These are phyloP conservation scores for Noctuana brunneofusca DNA, from an alignment of 2,888 invertebrate species.

Conservation along the genomic window DNA sequence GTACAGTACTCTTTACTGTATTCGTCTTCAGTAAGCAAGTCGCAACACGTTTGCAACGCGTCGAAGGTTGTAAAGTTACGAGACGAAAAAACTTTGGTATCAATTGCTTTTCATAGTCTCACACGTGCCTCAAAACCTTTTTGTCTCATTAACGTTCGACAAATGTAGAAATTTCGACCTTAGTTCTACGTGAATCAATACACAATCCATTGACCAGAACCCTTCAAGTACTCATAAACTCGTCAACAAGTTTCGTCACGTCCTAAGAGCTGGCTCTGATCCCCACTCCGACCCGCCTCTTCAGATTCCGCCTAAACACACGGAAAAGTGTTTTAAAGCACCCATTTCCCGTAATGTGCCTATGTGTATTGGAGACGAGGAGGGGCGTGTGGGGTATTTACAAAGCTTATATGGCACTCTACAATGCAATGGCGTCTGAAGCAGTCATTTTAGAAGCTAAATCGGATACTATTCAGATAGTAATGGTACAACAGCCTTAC, in stretches of 20 bases:
- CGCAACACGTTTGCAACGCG: too few species aligned
- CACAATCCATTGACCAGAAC: slow-evolving; percentile 12
- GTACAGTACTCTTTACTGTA: too few species aligned
- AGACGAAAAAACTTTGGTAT: neutral
- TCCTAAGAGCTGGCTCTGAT: slow-evolving; percentile 3
- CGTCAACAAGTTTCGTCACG: slow-evolving; percentile 23
- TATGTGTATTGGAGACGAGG: slow-evolving; percentile 9
- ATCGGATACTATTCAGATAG: slow-evolving; percentile 7
- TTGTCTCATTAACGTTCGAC: neutral
- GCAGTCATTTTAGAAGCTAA: slow-evolving; percentile 11
- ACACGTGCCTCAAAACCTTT: neutral
- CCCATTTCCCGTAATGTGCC: slow-evolving; percentile 10
- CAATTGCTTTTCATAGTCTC: too few species aligned
- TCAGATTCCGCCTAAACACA: slow-evolving; percentile 16
- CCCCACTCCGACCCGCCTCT: slow-evolving; percentile 3
- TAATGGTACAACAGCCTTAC: neutral
- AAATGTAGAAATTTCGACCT: neutral
- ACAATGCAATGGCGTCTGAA: slow-evolving; percentile 20
- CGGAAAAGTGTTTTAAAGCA: slow-evolving; percentile 25
- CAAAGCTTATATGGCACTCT: slow-evolving; percentile 6
- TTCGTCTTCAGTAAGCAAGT: too few species aligned
- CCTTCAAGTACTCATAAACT: slow-evolving; percentile 12
- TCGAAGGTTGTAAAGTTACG: too few species aligned
- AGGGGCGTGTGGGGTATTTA: slow-evolving; percentile 9
- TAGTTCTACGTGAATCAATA: neutral